Percentiles rank a stretch among this genome's conserved stretches.
These are phyloP conservation scores for Vesta saturnalis DNA, from an alignment of 2,888 invertebrate species.

Conservation along the genomic window DNA sequence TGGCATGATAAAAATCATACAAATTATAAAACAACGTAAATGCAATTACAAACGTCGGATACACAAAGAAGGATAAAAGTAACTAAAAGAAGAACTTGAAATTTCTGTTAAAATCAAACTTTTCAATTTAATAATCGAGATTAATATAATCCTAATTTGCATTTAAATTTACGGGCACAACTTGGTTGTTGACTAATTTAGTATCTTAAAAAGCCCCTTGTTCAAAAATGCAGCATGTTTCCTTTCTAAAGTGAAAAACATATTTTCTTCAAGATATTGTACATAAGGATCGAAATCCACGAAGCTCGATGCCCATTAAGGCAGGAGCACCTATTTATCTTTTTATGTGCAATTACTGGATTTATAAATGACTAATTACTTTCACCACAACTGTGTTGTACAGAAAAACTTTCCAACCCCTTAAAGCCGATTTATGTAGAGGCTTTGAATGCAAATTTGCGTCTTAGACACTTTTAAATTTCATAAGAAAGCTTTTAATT, in stretches of 20 bases:
- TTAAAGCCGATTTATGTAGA: conserved; percentile 54
- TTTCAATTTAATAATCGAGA: conserved; percentile 56
- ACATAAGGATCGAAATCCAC: conserved; percentile 51
- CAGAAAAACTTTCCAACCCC: conserved; percentile 56
- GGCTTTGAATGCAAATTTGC: conserved; percentile 53
- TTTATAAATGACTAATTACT: conserved; percentile 63
- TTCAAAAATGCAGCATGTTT: conserved; percentile 50
- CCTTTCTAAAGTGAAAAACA: conserved; percentile 41
- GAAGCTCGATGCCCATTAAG: conserved; percentile 54
- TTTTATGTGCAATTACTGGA: conserved; percentile 63
- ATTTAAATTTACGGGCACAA: conserved; percentile 56
- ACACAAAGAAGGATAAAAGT: too few species aligned
- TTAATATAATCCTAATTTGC: conserved; percentile 58
- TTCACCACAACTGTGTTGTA: conserved; percentile 56
- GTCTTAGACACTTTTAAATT: conserved; percentile 43
- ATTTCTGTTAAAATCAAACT: conserved; percentile 43
- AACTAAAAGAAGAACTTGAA: background rate
- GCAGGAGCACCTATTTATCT: conserved; percentile 61
- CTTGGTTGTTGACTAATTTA: conserved; percentile 57
- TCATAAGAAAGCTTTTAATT: conserved; percentile 28
- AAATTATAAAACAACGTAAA: too few species aligned
- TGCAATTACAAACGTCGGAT: background rate
- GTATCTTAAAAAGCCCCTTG: conserved; percentile 55
- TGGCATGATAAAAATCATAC: background rate
- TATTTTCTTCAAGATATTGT: conserved; percentile 46